Evolutionary conservation across 2,888 invertebrate genomes (phyloP).

Genomic region (Julus scandinavius): DNA sequence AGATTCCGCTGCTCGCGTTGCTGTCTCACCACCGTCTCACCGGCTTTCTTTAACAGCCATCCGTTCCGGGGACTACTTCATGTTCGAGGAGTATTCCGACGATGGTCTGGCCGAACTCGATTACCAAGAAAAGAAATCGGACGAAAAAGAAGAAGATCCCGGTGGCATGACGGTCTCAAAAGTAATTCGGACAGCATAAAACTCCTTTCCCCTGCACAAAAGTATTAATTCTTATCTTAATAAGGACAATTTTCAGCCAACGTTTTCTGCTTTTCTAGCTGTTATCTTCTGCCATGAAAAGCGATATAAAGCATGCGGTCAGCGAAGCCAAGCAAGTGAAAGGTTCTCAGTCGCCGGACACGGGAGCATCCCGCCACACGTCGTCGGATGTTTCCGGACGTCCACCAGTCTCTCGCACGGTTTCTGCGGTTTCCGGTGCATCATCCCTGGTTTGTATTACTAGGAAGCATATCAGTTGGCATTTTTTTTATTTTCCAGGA

Average conservation of each 20-base stretch:
- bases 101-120: constrained; percentile 67
- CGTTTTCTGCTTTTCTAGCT: constrained; percentile 70
- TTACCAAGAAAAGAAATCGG: constrained; percentile 69
- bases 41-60: constrained; percentile 75
- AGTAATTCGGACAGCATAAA: constrained; percentile 64
- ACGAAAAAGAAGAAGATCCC: constrained; percentile 68
- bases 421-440: constrained; percentile 58
- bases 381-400: constrained; percentile 59
- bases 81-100: constrained; percentile 92
- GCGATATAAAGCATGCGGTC: constrained; percentile 74
- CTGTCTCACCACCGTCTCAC: constrained; percentile 40
- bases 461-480: background rate
- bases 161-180: constrained; percentile 65
- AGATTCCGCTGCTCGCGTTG: constrained; percentile 12
- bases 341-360: constrained; percentile 62
- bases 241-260: constrained; percentile 56
- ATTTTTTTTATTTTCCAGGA: too few relatives aligned
- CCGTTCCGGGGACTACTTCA: constrained; percentile 98
- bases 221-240: too few relatives aligned
- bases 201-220: background rate
- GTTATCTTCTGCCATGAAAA: constrained; percentile 81
- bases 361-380: constrained; percentile 61
- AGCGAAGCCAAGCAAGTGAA: constrained; percentile 66
- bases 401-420: constrained; percentile 59
- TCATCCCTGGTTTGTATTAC: constrained; percentile 52